phyloP scores from a whole-genome alignment of 2,797 vertebrate species.

The Muscicapa comitata region DNA sequence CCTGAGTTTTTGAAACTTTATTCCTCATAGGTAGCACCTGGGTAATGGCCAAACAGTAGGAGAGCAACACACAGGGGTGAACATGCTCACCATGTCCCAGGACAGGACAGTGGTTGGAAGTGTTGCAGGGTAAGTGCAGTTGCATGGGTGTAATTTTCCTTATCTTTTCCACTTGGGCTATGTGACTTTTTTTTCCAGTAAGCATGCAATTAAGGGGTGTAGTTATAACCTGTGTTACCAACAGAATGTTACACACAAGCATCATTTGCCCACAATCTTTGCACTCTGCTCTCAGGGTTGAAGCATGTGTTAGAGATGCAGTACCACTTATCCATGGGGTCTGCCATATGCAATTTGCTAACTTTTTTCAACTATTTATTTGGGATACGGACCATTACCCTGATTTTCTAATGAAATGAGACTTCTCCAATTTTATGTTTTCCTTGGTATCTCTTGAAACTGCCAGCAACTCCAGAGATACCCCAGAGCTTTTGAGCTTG shows the following conservation, averaged over 20 bases:
- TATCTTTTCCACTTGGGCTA: neutral
- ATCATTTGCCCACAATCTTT: rapidly evolving
- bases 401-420: neutral
- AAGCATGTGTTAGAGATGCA: rapidly evolving
- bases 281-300: rapidly evolving
- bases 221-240: neutral
- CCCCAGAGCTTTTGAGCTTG: rapidly evolving
- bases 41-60: rapidly evolving
- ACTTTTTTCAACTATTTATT: neutral
- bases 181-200: neutral
- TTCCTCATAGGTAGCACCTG: neutral
- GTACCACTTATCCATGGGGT: rapidly evolving
- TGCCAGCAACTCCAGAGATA: neutral
- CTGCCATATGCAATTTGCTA: neutral
- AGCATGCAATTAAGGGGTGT: neutral
- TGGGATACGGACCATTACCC: neutral
- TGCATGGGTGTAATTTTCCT: neutral
- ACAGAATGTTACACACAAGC: neutral
- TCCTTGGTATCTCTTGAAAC: neutral
- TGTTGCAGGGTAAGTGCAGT: rapidly evolving
- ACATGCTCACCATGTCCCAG: rapidly evolving
- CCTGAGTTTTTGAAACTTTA: neutral
- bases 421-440: neutral
- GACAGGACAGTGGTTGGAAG: too few relatives aligned
- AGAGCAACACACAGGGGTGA: neutral